Evolutionary conservation across 2,888 invertebrate species (phyloP).

Genomic region (Mimas tiliae): DNA sequence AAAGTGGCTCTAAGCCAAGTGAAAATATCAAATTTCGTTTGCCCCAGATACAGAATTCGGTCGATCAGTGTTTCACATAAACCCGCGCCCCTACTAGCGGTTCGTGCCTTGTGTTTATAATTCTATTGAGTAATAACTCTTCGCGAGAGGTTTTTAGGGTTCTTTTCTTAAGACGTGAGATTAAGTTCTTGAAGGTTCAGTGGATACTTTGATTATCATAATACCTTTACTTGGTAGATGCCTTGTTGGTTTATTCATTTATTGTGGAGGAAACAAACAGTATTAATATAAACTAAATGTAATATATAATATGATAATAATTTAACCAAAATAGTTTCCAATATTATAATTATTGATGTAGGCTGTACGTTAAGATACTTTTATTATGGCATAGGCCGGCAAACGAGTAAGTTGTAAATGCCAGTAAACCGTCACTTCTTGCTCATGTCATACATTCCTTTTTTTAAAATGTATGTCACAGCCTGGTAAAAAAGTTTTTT

Average conservation of each 20-base stretch:
- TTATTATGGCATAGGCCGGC: too few species aligned
- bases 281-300: too few species aligned
- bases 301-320: too few species aligned
- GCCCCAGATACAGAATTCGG: slow-evolving; percentile 24
- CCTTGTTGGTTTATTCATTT: background rate
- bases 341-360: too few species aligned
- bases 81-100: background rate
- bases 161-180: background rate
- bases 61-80: slow-evolving; percentile 4
- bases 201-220: background rate
- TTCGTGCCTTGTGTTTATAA: slow-evolving; percentile 10
- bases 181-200: background rate
- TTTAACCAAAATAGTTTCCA: too few species aligned
- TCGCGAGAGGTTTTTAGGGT: background rate
- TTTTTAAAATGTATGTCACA: too few species aligned
- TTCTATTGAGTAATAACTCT: background rate
- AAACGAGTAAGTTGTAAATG: too few species aligned
- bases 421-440: too few species aligned
- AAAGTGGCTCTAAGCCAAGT: slow-evolving; percentile 20
- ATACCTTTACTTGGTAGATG: background rate
- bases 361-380: too few species aligned
- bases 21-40: slow-evolving; percentile 25
- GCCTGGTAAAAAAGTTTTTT: too few species aligned
- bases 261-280: too few species aligned
- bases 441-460: too few species aligned